Evolutionary conservation across 2,888 invertebrate species (phyloP), one percentile per base, ranked within the genome.

Genomic region (Clusia tigrina): DNA sequence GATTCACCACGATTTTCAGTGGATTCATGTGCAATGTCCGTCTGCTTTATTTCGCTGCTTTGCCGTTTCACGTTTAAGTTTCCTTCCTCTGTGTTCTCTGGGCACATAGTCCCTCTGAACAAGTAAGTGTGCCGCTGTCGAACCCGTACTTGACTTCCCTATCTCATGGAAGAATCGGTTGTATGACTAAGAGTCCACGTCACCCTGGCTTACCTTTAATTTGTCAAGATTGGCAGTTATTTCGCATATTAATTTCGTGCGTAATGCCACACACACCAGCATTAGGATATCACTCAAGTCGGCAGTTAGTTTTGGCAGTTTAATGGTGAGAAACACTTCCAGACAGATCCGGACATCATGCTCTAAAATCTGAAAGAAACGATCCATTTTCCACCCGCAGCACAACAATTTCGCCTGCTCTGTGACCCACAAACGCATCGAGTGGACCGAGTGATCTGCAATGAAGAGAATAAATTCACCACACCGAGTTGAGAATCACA

Each of bases 181-280:
- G n/a, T n/a, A n/a, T n/a, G n/a, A n/a, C n/a, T n/a, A n/a, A n/a
- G n/a, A n/a, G n/a, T 37, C 26, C 24, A 54, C 24, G 17, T 12
- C 32, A 22, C 52, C 6, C 6, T 15, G 17, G 54, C 22, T 71
- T 73, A 91, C 93, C 87, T 92, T 91, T 37, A 93, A 84, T 81
- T 92, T 90, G 74, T 88, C 86, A 64, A 91, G 88, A 77, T 93
- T 94, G 1, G 86, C 88, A 78, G 89, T 89, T 1, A 93, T 89
- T 86, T 94, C 93, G 0, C 92, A 91, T 12, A 91, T 89, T 38
- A 94, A 85, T 81, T 93, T 93, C 54, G 90, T 90, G 72, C 93
- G 87, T 89, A 93, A 89, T 71, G 91, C 90, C 0, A 90, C 89
- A 77, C 93, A 93, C 0, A 93, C 93, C 75, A 91, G 88, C 72